Evolutionary conservation across 2,113 vertebrate genomes (phyloP), one percentile per base, ranked within the genome.

Genomic region (Nesogale talazaci): DNA sequence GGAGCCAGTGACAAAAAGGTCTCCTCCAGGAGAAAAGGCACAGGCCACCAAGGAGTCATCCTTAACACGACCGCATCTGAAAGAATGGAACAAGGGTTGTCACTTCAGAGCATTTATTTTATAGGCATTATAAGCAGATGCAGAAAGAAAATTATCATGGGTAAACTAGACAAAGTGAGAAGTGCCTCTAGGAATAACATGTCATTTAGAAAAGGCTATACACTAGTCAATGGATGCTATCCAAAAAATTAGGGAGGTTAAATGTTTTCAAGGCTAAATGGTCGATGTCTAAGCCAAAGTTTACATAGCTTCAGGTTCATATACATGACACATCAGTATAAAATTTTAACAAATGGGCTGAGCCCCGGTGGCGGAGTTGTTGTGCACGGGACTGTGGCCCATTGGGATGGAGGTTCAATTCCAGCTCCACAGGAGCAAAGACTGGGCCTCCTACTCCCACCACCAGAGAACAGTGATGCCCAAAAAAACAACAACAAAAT

Each of bases 11-110:
- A 98, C 98, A 96, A 99, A 98, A 97, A 98, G 95, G 96, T 95
- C 98, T 95, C 98, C 98, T 88, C 95, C 95, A 4, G 98, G 99
- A 95, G 98, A 98, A 97, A 99, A 99, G 0, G 98, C 98, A 97
- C 99, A 99, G 69, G 99, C 99, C 65, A 98, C 98, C 97, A 99
- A 97, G 6, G 99, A 99, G 15, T 98, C 98, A 97, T 98, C 99
- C 75, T 97, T 97, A 96, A 99, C 98, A 20, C 91, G 97, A n/a
- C 98, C 98, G 2, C 98, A 99, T 97, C 99, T 99, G 95, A 90
- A 97, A 95, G 84, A 86, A 97, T 95, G 86, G 34, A 96, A 92
- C 74, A 93, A 88, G 46, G 63, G 38, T 12, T 92, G 56, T 95
- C 81, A 78, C 83, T 93, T 97, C 12, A 93, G 34, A 83, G 15